These are phyloP conservation scores for Hirudinaria manillensis DNA, from an alignment of 2,888 invertebrate species.

Conservation along the genomic window DNA sequence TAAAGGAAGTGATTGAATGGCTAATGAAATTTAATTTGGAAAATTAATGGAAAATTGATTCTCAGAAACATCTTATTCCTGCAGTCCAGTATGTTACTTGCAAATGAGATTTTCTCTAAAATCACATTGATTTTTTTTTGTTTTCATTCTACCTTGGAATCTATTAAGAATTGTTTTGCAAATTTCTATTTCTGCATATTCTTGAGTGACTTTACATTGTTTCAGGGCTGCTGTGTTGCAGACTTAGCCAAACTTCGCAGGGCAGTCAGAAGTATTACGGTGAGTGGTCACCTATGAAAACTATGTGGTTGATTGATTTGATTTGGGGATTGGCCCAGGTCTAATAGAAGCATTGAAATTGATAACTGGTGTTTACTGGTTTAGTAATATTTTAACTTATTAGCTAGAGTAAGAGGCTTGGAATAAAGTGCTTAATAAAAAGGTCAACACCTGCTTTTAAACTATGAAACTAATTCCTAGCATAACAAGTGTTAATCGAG, in stretches of 20 bases:
- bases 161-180: not conserved
- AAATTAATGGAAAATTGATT: no score
- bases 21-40: no score
- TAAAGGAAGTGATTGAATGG: no score
- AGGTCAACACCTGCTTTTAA: not conserved
- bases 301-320: not conserved
- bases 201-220: not conserved
- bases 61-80: no score
- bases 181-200: not conserved
- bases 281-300: not conserved
- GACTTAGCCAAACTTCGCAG: not conserved
- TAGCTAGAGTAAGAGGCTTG: no score
- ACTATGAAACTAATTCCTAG: not conserved
- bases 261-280: slow-evolving; percentile 2
- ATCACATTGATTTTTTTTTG: not conserved
- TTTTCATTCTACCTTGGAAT: not conserved
- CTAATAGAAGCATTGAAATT: no score
- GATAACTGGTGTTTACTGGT: no score
- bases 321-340: no score
- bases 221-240: slow-evolving; percentile 1
- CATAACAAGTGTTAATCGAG: not conserved
- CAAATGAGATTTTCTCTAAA: no score
- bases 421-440: no score
- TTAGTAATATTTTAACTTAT: no score
- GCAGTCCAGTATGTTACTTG: no score